Conservation (phyloP, 2,113 vertebrate species). For the Cavia porcellus region DNA sequence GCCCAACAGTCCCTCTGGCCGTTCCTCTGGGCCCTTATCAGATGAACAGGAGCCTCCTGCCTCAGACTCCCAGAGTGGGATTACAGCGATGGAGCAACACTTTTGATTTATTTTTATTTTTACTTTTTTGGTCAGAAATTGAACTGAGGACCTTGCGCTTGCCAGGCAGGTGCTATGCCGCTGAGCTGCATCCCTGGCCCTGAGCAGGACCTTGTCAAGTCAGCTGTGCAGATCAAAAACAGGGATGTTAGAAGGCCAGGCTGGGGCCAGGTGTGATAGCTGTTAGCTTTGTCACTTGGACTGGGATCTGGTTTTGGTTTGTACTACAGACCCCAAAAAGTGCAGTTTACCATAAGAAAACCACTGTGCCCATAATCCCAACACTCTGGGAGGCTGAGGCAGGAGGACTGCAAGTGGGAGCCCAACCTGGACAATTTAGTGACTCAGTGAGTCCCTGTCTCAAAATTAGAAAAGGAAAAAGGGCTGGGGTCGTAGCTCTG, state of each 20-base stretch:
- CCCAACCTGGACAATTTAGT: neutral
- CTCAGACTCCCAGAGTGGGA: neutral
- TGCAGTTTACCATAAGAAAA: neutral
- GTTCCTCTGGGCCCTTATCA: neutral
- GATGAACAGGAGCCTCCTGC: neutral
- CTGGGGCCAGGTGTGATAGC: accelerated
- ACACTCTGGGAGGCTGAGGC: neutral
- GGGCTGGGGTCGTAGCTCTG: neutral
- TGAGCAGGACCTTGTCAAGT: neutral
- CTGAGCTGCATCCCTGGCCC: too few species aligned
- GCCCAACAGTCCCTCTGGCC: accelerated
- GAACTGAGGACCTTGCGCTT: too few species aligned
- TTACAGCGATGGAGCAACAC: neutral
- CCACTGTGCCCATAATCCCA: neutral
- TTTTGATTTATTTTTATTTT: too few species aligned
- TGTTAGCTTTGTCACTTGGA: neutral
- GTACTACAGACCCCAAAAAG: neutral
- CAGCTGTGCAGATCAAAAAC: neutral
- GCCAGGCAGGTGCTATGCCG: too few species aligned
- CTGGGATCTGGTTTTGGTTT: neutral
- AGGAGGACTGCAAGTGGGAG: neutral
- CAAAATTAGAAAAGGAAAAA: neutral
- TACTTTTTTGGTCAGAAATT: too few species aligned
- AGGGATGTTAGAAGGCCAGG: neutral
- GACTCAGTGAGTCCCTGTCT: neutral